Evolutionary conservation across 2,113 vertebrate genomes (phyloP), one percentile per base, ranked within the genome.

Genomic region (Kryptolebias marmoratus): DNA sequence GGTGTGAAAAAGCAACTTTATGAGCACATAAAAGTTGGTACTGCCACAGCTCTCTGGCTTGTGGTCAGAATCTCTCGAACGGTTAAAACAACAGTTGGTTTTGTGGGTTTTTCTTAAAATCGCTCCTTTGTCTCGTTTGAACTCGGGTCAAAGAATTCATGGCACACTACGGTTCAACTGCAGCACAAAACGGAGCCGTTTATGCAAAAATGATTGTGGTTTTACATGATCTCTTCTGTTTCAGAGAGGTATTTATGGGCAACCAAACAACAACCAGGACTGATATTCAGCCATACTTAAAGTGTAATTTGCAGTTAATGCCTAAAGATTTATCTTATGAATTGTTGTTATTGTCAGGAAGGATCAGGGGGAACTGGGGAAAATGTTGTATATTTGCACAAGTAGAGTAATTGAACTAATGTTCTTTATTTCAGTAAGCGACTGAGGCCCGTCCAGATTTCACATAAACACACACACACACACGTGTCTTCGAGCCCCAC

Each of bases 1-100:
- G 67, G 86, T 87, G 91, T 82, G 77, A 91, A 91, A 79, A 75
- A 64, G 64, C 12, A 59, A 18, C 83, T 93, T 92, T 90, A 91
- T 57, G 59, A 85, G 83, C 78, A 68, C 77, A 88, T 92, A 84
- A 91, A 92, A 79, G 64, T 27, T 32, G 67, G 66, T 88, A 45
- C 71, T 64, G 80, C 86, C 89, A 72, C 85, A 84, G 73, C 57
- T 15, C 36, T 15, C 72, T 80, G 88, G 83, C 73, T 79, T 85
- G 87, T 74, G 83, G 84, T 86, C 80, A 68, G 42, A 77, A 57
- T 75, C 79, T 68, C 80, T 64, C 85, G 77, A 82, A 87, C 78
- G 68, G 80, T 80, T 75, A 79, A 79, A 87, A 86, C 79, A 86
- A 88, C 84, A 89, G 77, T 80, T 31, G 79, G 81, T 56, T 78